phyloP scores from a whole-genome alignment of 2,888 invertebrate genomes.

The Diaprepes abbreviatus region DNA sequence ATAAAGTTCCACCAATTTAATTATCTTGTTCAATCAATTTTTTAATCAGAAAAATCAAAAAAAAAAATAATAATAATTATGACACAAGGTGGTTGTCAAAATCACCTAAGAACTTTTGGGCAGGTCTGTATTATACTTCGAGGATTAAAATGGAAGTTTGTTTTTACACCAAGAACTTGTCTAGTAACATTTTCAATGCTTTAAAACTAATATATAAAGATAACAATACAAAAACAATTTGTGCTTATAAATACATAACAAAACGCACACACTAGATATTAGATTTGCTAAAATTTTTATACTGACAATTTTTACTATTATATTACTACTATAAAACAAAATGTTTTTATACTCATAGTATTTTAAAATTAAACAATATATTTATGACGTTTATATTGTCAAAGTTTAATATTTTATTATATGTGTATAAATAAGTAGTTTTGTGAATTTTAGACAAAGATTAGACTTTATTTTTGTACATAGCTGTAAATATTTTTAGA shows the following conservation, averaged over 20 bases:
- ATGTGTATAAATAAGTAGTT: neutral
- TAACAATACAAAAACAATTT: neutral
- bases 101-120: too few species aligned
- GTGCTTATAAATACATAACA: neutral
- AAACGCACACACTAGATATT: neutral
- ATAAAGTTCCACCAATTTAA: too few species aligned
- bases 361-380: neutral
- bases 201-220: neutral
- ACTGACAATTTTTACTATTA: neutral
- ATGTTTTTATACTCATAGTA: slow-evolving; percentile 2
- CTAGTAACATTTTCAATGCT: neutral
- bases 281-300: neutral
- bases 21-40: too few species aligned
- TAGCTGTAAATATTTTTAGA: slow-evolving; percentile 1
- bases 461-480: slow-evolving; percentile 3
- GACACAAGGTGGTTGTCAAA: too few species aligned
- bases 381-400: neutral
- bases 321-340: neutral
- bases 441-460: slow-evolving; percentile 4
- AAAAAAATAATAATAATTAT: too few species aligned
- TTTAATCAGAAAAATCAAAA: too few species aligned
- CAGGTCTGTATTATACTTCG: too few species aligned
- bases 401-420: slow-evolving; percentile 8
- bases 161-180: neutral
- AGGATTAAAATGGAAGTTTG: too few species aligned